These are phyloP conservation scores for Oncopodura yosiiana DNA, from an alignment of 1,140 invertebrate genomes.

Conservation along the genomic window DNA sequence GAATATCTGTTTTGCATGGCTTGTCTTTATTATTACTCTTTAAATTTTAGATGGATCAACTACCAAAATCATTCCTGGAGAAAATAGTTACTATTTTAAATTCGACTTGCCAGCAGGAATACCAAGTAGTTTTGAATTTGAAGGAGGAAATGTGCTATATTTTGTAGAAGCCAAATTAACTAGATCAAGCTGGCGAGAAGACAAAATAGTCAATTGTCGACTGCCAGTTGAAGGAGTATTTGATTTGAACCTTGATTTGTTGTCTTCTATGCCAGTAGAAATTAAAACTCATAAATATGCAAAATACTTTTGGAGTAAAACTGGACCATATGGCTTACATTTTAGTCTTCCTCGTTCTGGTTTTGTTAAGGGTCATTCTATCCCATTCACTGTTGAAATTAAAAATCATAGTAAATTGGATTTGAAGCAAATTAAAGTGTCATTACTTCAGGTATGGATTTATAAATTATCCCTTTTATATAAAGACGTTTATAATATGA, in stretches of 20 bases:
- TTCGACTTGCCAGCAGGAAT: conserved; percentile 18
- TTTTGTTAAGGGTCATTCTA: conserved; percentile 16
- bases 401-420: conserved; percentile 21
- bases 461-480: neutral
- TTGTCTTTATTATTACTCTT: neutral
- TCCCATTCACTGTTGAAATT: conserved; percentile 18
- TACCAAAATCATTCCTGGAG: conserved; percentile 11
- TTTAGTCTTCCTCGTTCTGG: conserved; percentile 11
- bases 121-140: conserved; percentile 13
- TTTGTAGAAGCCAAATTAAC: conserved; percentile 21
- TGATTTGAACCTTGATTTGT: conserved; percentile 16
- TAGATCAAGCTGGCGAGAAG: conserved; percentile 18
- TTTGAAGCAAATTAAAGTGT: conserved; percentile 13
- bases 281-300: conserved; percentile 20
- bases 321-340: conserved; percentile 18
- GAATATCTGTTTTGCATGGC: neutral
- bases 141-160: conserved; percentile 21
- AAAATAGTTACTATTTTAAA: conserved; percentile 17
- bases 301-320: conserved; percentile 15
- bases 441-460: conserved; percentile 10
- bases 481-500: neutral
- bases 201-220: conserved; percentile 10
- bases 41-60: conserved; percentile 15
- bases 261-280: conserved; percentile 4
- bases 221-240: conserved; percentile 13